Evolutionary conservation across 2,888 invertebrate species (phyloP).

Genomic region (Pecten maximus): DNA sequence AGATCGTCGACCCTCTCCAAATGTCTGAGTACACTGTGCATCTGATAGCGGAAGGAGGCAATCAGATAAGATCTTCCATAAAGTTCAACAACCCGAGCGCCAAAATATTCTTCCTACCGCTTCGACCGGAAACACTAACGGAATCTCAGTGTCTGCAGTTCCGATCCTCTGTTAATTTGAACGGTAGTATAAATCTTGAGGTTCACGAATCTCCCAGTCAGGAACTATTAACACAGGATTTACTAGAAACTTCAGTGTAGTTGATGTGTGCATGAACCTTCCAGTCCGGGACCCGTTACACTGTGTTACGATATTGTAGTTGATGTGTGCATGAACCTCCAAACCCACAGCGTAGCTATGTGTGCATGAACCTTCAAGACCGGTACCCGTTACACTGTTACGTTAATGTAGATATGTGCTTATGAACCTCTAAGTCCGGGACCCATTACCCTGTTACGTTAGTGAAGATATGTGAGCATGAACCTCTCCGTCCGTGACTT

Average conservation of each 20-base stretch:
- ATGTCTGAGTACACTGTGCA: not conserved
- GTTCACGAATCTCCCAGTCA: not conserved
- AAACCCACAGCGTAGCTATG: no score
- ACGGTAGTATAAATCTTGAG: not conserved
- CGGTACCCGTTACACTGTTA: no score
- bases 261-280: not conserved
- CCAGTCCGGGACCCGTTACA: no score
- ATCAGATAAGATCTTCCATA: not conserved
- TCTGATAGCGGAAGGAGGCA: not conserved
- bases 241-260: not conserved
- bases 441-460: no score
- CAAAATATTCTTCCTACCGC: slow-evolving; percentile 1
- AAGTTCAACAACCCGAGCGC: not conserved
- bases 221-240: not conserved
- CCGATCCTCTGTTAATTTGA: not conserved
- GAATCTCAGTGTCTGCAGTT: not conserved
- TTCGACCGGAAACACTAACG: not conserved
- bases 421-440: no score
- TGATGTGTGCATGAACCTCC: no score
- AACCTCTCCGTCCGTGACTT: no score
- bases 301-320: no score
- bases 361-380: no score
- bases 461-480: no score
- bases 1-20: not conserved
- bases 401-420: no score